Evolutionary conservation across 2,113 vertebrate species (phyloP), one percentile per base, ranked within the genome.

Genomic region (Vombatus ursinus): DNA sequence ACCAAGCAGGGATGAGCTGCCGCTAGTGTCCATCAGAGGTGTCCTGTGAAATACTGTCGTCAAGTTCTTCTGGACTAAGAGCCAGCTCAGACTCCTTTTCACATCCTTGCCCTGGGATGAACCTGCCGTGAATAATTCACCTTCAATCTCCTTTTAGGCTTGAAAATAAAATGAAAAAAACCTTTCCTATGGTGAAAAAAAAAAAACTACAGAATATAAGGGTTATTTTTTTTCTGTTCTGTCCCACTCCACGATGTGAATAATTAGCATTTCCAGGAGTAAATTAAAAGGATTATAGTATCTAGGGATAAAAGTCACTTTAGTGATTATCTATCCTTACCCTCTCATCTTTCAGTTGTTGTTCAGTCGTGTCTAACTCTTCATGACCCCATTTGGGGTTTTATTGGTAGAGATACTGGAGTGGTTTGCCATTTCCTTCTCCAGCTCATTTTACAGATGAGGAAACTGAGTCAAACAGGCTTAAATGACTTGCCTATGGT

Each of bases 101-200:
- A 93, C 96, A 49, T 96, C 96, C 95, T 96, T 96, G 96, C 96
- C 96, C 93, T 92, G 68, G 96, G 96, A 95, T 96, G 95, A 97
- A 95, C 92, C 97, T 91, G 52, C 94, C 91, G 94, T 97, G 95
- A 98, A 96, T 97, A 97, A 97, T 97, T 97, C 95, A 96, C 95
- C 95, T 47, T 97, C 96, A 90, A 61, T 96, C 94, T 93, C 93
- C 94, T 97, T 96, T 91, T 24, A 54, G 91, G 92, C 48, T n/a
- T 84, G 44, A 84, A 84, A 84, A 84, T 44, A 84, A 84, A 84
- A 84, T 84, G 7, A 44, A 84, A 84, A 54, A 84, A 44, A 44
- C 16, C 19, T 84, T 84, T 44, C 68, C 68, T 84, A 44, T 44
- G 6, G 37, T 44, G 23, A 22, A 23, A 84, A 84, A 53, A 53